Conservation (phyloP, 2,113 vertebrate species). For the Sinocyclocheilus rhinocerous region DNA sequence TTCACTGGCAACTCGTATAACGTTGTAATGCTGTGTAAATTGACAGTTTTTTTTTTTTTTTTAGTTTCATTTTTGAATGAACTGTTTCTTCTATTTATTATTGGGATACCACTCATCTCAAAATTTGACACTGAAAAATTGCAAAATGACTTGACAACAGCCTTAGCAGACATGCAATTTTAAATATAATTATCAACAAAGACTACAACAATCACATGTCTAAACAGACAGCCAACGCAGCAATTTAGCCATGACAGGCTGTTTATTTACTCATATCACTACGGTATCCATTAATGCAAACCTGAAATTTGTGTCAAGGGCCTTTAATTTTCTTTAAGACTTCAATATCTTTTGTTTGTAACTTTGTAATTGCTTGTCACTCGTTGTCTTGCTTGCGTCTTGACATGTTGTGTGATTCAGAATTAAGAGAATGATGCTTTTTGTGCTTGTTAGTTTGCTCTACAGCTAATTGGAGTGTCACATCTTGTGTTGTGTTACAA, state of each 20-base stretch:
- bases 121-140: not conserved
- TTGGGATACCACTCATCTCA: not conserved
- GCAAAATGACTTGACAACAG: not conserved
- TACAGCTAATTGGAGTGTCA: constrained; percentile 25
- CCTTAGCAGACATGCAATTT: not conserved
- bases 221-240: constrained; percentile 1
- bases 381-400: not conserved
- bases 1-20: not conserved
- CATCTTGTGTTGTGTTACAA: constrained; percentile 12
- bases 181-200: not conserved
- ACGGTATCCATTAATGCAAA: constrained; percentile 22
- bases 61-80: not conserved
- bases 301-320: not conserved
- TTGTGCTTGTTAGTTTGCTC: constrained; percentile 11
- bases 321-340: constrained; percentile 23
- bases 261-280: constrained; percentile 8
- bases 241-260: constrained; percentile 23
- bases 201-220: constrained; percentile 9
- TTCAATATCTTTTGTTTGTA: constrained; percentile 30
- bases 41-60: too few species aligned
- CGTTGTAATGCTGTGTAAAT: not conserved
- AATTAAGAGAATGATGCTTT: constrained; percentile 15
- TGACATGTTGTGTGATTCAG: constrained; percentile 5
- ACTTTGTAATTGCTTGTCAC: constrained; percentile 50
- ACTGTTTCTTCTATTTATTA: not conserved